phyloP scores from a whole-genome alignment of 2,797 vertebrate genomes.

The Enteromius fasciolatus region DNA sequence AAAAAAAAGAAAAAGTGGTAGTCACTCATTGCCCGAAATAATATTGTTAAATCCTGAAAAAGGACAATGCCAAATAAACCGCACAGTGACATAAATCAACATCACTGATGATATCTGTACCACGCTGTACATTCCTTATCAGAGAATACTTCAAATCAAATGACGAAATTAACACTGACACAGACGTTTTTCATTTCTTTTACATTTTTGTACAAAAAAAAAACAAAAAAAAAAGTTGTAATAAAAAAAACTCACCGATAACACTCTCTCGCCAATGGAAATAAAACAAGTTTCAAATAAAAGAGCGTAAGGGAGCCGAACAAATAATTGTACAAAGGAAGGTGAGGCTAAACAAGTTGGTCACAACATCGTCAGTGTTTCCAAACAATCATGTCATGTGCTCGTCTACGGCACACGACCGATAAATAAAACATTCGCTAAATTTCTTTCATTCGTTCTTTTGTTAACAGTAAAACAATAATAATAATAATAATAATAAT shows the following conservation, averaged over 20 bases:
- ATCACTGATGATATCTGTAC: constrained; percentile 44
- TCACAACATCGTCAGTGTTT: constrained; percentile 57
- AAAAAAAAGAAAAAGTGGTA: constrained; percentile 29
- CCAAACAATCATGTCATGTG: constrained; percentile 54
- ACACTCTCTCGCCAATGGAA: constrained; percentile 52
- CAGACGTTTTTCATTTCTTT: constrained; percentile 57
- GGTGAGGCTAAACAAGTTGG: constrained; percentile 61
- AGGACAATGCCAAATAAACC: constrained; percentile 54
- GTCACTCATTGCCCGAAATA: constrained; percentile 43
- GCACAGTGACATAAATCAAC: constrained; percentile 55
- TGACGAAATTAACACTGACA: constrained; percentile 70
- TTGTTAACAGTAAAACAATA: constrained; percentile 5
- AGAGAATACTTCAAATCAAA: constrained; percentile 69
- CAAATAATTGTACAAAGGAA: constrained; percentile 71
- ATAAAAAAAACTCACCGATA: constrained; percentile 51
- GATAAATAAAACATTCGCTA: constrained; percentile 51
- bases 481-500: not conserved
- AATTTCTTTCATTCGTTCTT: constrained; percentile 1
- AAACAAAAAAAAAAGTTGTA: constrained; percentile 40
- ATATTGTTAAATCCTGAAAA: constrained; percentile 47
- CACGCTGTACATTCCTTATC: constrained; percentile 45
- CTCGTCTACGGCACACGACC: constrained; percentile 51
- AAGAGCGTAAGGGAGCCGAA: constrained; percentile 60
- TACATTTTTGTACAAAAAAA: constrained; percentile 69
- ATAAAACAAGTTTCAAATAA: constrained; percentile 35